A percentile compares a stretch with the other conserved stretches of the same genome.
phyloP scores from a whole-genome alignment of 2,888 invertebrate genomes.

The Dioctria rufipes region DNA sequence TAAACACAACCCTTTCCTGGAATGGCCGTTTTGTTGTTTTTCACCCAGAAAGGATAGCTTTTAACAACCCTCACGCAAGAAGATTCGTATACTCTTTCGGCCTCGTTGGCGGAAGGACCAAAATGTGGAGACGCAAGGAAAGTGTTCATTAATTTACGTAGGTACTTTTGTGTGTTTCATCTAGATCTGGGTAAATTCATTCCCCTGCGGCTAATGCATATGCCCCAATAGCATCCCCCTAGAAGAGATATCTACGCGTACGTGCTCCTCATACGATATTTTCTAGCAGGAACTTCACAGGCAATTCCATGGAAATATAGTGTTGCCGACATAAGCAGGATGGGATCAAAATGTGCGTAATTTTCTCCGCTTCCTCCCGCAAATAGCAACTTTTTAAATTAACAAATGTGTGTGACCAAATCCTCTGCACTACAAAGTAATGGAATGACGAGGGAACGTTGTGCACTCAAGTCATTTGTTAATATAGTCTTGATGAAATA shows the following conservation, averaged over 20 bases:
- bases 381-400: background rate
- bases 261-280: background rate
- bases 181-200: background rate
- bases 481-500: no score
- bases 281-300: background rate
- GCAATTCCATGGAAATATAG: no score
- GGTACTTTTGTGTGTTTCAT: background rate
- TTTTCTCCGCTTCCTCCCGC: no score
- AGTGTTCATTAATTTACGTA: conserved; percentile 15
- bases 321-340: no score
- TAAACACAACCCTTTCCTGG: conserved; percentile 2
- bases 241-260: background rate
- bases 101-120: background rate
- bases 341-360: no score
- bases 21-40: conserved; percentile 27
- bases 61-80: conserved; percentile 15
- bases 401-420: background rate
- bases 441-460: no score
- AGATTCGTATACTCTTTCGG: background rate
- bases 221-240: background rate
- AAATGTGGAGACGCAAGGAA: background rate
- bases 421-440: background rate
- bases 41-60: conserved; percentile 4
- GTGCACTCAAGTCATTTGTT: no score
- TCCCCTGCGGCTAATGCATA: conserved; percentile 27